Percentiles rank a stretch among this genome's conserved stretches.
Conservation (phyloP, 2,797 vertebrate genomes). For the Parauchenoglanis ngamensis region DNA sequence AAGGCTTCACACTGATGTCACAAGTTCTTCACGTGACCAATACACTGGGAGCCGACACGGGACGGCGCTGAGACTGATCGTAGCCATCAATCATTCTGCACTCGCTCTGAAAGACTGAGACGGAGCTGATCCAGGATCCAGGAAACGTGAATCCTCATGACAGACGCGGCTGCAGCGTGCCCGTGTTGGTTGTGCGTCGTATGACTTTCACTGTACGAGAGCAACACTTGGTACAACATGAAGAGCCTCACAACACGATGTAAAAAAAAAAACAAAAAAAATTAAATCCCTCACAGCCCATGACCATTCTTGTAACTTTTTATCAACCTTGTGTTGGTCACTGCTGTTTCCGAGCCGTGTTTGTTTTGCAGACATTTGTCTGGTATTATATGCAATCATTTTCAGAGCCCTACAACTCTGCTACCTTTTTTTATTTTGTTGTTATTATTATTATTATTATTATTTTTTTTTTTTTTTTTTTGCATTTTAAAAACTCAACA, state of each 20-base stretch:
- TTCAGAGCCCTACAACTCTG: slow-evolving; percentile 54
- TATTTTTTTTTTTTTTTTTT: slow-evolving; percentile 30
- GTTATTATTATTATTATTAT: neutral
- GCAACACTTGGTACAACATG: slow-evolving; percentile 70
- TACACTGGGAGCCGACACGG: slow-evolving; percentile 34
- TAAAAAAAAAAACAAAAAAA: slow-evolving; percentile 45
- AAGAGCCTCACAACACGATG: slow-evolving; percentile 58
- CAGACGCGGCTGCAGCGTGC: neutral
- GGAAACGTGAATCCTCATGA: slow-evolving; percentile 34
- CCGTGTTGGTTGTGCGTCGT: neutral
- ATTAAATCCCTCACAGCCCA: slow-evolving; percentile 31
- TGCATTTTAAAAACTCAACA: slow-evolving; percentile 37
- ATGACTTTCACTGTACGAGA: slow-evolving; percentile 62
- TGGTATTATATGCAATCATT: slow-evolving; percentile 63
- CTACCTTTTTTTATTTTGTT: slow-evolving; percentile 43
- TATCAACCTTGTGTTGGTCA: slow-evolving; percentile 47
- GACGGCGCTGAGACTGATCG: slow-evolving; percentile 9
- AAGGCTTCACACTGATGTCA: slow-evolving; percentile 8
- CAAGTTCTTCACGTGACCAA: slow-evolving; percentile 35
- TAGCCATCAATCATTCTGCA: slow-evolving; percentile 23
- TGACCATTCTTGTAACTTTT: slow-evolving; percentile 57
- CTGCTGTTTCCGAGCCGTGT: slow-evolving; percentile 49
- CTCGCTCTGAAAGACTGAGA: slow-evolving; percentile 28
- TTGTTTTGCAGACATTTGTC: slow-evolving; percentile 53
- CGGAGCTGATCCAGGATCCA: slow-evolving; percentile 10